phyloP scores from a whole-genome alignment of 2,113 vertebrate species.

The Ciconia maguari region DNA sequence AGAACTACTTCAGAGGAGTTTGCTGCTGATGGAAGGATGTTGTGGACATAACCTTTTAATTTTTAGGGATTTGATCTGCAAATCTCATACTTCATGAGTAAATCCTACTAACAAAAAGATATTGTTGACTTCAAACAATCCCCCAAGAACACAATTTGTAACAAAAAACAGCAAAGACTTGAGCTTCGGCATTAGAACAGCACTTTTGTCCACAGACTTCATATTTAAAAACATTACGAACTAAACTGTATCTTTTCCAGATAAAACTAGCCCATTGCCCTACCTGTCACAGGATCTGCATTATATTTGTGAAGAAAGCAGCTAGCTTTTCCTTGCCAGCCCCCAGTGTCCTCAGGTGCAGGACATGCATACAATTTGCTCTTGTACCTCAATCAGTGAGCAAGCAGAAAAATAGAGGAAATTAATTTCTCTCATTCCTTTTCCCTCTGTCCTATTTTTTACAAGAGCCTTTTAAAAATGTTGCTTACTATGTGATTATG shows the following conservation, averaged over 20 bases:
- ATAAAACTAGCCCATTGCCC: background rate
- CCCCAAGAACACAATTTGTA: background rate
- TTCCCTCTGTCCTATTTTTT: slow-evolving; percentile 58
- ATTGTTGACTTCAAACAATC: background rate
- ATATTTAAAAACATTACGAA: background rate
- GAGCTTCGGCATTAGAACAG: background rate
- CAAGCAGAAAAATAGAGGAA: slow-evolving; percentile 72
- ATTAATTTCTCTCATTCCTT: slow-evolving; percentile 66
- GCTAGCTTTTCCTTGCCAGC: background rate
- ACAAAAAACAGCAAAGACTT: background rate
- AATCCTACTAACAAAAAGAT: background rate
- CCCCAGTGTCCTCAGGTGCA: slow-evolving; percentile 72
- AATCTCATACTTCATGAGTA: background rate
- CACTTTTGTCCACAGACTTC: background rate
- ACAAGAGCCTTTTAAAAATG: slow-evolving; percentile 77
- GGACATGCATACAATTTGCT: slow-evolving; percentile 41
- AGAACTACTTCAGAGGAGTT: background rate
- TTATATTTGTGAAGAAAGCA: background rate
- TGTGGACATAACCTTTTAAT: background rate
- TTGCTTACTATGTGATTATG: slow-evolving; percentile 73
- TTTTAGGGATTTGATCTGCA: background rate
- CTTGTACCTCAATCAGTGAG: slow-evolving; percentile 60
- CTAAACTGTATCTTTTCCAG: background rate
- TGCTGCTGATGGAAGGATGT: background rate
- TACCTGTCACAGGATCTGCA: background rate